Evolutionary conservation across 2,888 invertebrate genomes (phyloP), one percentile per base, ranked within the genome.

Genomic region (Scaptomyza reducta): DNA sequence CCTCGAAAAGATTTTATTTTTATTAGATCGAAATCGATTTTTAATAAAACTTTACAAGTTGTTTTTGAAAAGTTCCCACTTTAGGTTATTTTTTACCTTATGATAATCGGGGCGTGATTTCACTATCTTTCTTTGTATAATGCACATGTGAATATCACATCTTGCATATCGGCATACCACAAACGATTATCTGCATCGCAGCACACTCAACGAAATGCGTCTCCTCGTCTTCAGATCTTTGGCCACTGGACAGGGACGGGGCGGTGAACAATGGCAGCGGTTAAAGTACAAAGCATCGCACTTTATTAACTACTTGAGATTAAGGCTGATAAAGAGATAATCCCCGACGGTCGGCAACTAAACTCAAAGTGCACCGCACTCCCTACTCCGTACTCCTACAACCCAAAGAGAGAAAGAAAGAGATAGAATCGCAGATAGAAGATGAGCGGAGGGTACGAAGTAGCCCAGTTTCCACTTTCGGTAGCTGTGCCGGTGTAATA

Each of bases 231-330:
- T 53, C 51, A 22, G 22, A 9, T 60, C 79, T 59, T 46, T 40
- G 66, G 64, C 33, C 77, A 64, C 22, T 62, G 77, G 73, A 67
- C 73, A 63, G 65, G 46, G 55, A 47, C 61, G 3, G 45, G 47
- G 51, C 44, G 35, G 9, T 38, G 71, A 76, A 89, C 87, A 90
- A 89, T 81, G 72, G 70, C 59, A 77, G 83, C 90, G 90, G 90
- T 77, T 75, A 74, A 80, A 89, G 83, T 83, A 90, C 90, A 90
- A 90, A 90, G 87, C 84, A 83, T 86, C 79, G 89, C 90, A 90
- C 90, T 90, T 90, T 90, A 90, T 90, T 90, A 90, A 90, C 89
- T 90, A 90, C 90, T 90, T 90, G 90, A 90, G 90, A 90, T 90
- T 90, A 90, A 77, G 82, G 72, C 90, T 89, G 90, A 90, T 90